Conservation (phyloP, 2,113 vertebrate species). For the Xiphophorus couchianus region DNA sequence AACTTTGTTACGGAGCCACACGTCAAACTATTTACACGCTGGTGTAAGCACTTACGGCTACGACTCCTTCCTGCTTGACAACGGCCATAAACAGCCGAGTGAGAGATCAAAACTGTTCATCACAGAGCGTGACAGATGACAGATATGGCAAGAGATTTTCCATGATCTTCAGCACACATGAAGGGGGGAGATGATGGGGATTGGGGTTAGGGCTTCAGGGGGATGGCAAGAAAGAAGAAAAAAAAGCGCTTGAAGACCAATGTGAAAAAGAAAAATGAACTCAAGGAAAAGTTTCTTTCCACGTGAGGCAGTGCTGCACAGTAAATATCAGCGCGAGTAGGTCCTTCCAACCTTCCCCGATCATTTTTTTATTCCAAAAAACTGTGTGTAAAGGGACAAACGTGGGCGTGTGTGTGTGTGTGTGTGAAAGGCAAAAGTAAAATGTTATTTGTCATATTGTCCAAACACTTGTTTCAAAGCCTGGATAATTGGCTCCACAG, state of each 20-base stretch:
- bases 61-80: slow-evolving; percentile 74
- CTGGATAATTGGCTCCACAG: slow-evolving; percentile 69
- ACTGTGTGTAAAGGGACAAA: slow-evolving; percentile 40
- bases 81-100: slow-evolving; percentile 77
- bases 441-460: slow-evolving; percentile 36
- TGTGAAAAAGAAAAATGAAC: slow-evolving; percentile 36
- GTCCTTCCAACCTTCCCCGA: slow-evolving; percentile 31
- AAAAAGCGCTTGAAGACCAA: background rate
- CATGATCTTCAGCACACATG: slow-evolving; percentile 63
- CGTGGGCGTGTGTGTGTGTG: slow-evolving; percentile 31
- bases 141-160: slow-evolving; percentile 78
- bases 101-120: slow-evolving; percentile 79
- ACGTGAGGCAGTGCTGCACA: slow-evolving; percentile 30
- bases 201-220: slow-evolving; percentile 25
- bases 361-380: slow-evolving; percentile 68
- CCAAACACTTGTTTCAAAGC: slow-evolving; percentile 55
- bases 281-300: slow-evolving; percentile 50
- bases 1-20: slow-evolving; percentile 80
- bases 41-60: slow-evolving; percentile 83
- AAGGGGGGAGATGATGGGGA: background rate
- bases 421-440: slow-evolving; percentile 42
- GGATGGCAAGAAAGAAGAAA: slow-evolving; percentile 25
- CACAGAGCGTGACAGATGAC: slow-evolving; percentile 78
- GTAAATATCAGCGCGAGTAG: slow-evolving; percentile 9
- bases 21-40: slow-evolving; percentile 83